Base-by-base conservation (phyloP, 1,140 invertebrate species). In the Brachionus calyciflorus region DNA sequence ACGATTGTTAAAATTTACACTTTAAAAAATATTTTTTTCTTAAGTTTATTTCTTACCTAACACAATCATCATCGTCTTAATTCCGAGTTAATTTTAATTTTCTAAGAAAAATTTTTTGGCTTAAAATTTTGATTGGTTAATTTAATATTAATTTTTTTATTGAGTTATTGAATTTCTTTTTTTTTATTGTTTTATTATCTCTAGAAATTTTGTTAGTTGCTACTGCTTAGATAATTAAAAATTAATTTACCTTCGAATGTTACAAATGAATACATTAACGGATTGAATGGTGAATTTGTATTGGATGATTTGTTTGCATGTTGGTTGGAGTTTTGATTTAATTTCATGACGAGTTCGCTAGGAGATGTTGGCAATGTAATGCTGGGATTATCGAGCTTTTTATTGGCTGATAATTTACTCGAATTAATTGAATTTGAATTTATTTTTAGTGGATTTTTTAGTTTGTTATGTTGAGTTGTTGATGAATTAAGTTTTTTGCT, bases 221-320 rank as follows among this genome's bases (percentile, higher is more conserved):
- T 37, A 3, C 9, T 37, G 33, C 4, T 17, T 3, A 60, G 55
- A 60, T 60, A 60, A 60, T 60, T 60, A 60, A 60, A 60, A 60
- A 7, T 60, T 40, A 60, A 60, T 60, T 65, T 65, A 65, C 60
- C 60, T 65, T 65, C 60, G 60, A 65, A 65, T 65, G 60, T 65
- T 65, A 65, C 60, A 44, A 65, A 65, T 44, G 60, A 65, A 41
- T 65, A 65, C 60, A 65, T 65, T 65, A 65, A 28, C 55, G 55
- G 55, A 21, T 60, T 60, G 55, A 37, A 40, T 1, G 55, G 28
- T 7, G 55, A 33, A n/a, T 0, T 21, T 60, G 26, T 19, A 19
- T 33, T 40, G n/a, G 55, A 33, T 21, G 55, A 6, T 17, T 14
- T 60, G 55, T 28, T 19, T 37, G 9, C 24, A 30, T 55, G n/a